Conservation (phyloP, 1,140 invertebrate species). For the Phenacoccus solenopsis region DNA sequence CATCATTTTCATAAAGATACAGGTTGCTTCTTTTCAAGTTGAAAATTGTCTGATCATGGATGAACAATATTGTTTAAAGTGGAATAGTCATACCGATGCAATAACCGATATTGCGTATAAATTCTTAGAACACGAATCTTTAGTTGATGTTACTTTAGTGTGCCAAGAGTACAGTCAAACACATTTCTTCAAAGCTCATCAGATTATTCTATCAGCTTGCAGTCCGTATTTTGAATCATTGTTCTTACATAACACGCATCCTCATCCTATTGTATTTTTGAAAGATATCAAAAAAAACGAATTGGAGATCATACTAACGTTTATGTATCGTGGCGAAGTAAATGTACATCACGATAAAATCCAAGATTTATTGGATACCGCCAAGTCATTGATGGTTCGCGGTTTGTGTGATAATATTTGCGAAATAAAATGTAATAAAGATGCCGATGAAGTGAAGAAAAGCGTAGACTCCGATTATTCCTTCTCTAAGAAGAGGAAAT, state of each 20-base stretch:
- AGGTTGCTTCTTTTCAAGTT: slow-evolving; percentile 28
- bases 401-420: slow-evolving; percentile 67
- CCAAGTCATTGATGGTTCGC: slow-evolving; percentile 78
- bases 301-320: slow-evolving; percentile 74
- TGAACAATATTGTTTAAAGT: slow-evolving; percentile 87
- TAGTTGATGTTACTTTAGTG: slow-evolving; percentile 84
- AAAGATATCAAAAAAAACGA: slow-evolving; percentile 77
- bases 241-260: slow-evolving; percentile 78
- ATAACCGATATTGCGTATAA: slow-evolving; percentile 76
- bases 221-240: slow-evolving; percentile 90
- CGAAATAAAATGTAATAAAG: background rate
- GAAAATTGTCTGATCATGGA: slow-evolving; percentile 61
- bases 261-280: slow-evolving; percentile 82
- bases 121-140: slow-evolving; percentile 67
- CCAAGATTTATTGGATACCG: slow-evolving; percentile 78
- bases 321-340: slow-evolving; percentile 85
- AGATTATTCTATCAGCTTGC: slow-evolving; percentile 84
- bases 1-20: too few species aligned
- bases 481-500: slow-evolving; percentile 23
- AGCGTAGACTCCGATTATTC: background rate
- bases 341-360: slow-evolving; percentile 76
- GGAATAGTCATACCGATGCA: slow-evolving; percentile 86
- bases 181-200: slow-evolving; percentile 56
- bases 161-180: slow-evolving; percentile 60
- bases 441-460: background rate